These are phyloP conservation scores for Chymomyza amoena DNA, from an alignment of 2,888 invertebrate species.

Conservation along the genomic window DNA sequence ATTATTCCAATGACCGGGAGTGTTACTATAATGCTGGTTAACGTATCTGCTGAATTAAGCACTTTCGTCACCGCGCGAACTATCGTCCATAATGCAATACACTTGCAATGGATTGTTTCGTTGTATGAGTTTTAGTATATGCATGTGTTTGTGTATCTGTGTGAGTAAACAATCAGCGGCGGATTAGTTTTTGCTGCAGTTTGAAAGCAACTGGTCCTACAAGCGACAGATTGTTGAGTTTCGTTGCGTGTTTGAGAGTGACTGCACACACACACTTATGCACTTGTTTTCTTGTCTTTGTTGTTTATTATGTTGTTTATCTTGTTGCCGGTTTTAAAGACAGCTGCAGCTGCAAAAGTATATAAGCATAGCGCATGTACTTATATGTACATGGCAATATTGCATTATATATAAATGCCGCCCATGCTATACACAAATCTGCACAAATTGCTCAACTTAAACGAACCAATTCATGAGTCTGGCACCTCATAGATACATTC, in stretches of 20 bases:
- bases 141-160: too few species aligned
- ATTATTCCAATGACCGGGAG: too few species aligned
- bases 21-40: too few species aligned
- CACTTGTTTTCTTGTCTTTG: conserved; percentile 15
- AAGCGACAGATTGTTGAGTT: background rate
- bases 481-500: background rate
- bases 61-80: too few species aligned
- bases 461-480: background rate
- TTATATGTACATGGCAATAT: conserved; percentile 44
- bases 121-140: background rate
- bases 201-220: conserved; percentile 37
- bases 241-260: background rate
- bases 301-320: conserved; percentile 61
- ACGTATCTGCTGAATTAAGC: too few species aligned
- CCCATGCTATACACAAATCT: background rate
- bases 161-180: conserved; percentile 21
- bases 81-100: background rate
- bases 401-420: conserved; percentile 44
- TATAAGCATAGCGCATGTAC: background rate
- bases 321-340: conserved; percentile 55
- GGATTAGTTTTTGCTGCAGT: conserved; percentile 27
- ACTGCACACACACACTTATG: background rate
- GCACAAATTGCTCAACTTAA: background rate
- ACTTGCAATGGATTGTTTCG: background rate
- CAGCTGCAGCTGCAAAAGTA: conserved; percentile 58